Conservation (phyloP, 2,797 vertebrate species). For the Hylomyscus alleni region DNA sequence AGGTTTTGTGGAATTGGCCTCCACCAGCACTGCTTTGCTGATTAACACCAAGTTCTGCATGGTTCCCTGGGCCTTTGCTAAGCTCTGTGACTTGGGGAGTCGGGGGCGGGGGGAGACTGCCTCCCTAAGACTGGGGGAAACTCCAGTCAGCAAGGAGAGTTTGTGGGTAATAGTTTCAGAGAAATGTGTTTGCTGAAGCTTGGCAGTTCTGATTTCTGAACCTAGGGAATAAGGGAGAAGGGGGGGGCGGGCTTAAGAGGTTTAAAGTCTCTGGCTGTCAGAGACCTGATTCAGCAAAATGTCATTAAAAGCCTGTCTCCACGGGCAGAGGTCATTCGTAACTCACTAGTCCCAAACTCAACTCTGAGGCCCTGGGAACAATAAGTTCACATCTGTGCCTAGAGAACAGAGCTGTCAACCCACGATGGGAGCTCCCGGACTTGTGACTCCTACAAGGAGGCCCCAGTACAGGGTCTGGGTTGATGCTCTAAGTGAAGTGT, state of each 20-base stretch:
- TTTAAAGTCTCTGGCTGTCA: slow-evolving; percentile 72
- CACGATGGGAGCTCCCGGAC: not conserved
- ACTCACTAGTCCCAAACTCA: slow-evolving; percentile 78
- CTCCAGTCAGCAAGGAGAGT: slow-evolving; percentile 56
- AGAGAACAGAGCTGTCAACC: slow-evolving; percentile 62
- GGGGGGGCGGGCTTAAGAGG: slow-evolving; percentile 39
- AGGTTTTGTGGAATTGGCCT: not conserved
- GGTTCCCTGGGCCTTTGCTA: not conserved
- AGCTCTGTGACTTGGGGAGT: not conserved
- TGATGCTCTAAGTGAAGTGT: not conserved
- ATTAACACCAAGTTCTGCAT: not conserved
- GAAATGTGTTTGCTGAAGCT: slow-evolving; percentile 67
- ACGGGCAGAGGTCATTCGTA: slow-evolving; percentile 79
- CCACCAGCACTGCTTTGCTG: not conserved
- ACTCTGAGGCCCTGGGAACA: slow-evolving; percentile 73
- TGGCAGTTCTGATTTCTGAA: slow-evolving; percentile 77
- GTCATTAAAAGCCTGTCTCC: slow-evolving; percentile 68
- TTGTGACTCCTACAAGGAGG: slow-evolving; percentile 12
- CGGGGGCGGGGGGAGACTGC: not conserved
- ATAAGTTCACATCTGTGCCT: slow-evolving; percentile 71
- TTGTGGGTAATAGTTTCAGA: slow-evolving; percentile 79
- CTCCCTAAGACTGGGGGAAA: slow-evolving; percentile 6
- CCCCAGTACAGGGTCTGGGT: not conserved
- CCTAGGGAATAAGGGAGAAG: slow-evolving; percentile 49
- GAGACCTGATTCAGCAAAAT: slow-evolving; percentile 71